Percentiles rank a stretch among this genome's conserved stretches.
Evolutionary conservation across 2,113 vertebrate species (phyloP).

Genomic region (Daubentonia madagascariensis): DNA sequence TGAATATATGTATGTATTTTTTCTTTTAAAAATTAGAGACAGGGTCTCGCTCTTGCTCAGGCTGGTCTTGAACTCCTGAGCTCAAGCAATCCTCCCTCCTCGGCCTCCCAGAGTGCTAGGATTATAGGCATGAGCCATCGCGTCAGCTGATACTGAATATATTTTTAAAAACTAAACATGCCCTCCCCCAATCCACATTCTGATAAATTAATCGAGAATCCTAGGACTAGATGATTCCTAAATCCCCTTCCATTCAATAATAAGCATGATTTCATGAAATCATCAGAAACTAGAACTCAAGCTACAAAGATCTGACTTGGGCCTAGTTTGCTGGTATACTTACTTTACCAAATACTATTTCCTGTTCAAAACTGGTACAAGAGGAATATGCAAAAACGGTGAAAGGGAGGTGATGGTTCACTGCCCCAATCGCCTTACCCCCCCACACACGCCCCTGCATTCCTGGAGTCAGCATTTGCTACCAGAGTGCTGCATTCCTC

Average conservation of each 20-base stretch:
- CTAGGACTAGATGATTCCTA: background rate
- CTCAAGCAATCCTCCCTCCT: no score
- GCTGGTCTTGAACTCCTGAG: no score
- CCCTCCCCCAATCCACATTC: background rate
- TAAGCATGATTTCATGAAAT: conserved; percentile 1
- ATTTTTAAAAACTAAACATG: conserved; percentile 2
- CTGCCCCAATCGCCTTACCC: no score
- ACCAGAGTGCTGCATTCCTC: rapidly evolving
- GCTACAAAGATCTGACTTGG: background rate
- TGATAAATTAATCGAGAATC: background rate
- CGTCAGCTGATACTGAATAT: background rate
- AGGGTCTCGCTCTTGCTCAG: no score
- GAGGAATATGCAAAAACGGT: conserved; percentile 9
- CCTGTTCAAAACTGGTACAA: conserved; percentile 11
- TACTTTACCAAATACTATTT: conserved; percentile 37
- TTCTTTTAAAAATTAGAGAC: no score
- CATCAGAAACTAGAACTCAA: background rate
- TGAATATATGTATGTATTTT: no score
- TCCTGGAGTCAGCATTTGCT: conserved; percentile 11
- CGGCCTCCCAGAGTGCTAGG: no score
- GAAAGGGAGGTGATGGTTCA: background rate
- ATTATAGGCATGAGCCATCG: no score
- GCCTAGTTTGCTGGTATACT: background rate
- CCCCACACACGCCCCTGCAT: no score
- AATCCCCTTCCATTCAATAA: background rate